Evolutionary conservation across 2,113 vertebrate genomes (phyloP).

Genomic region (Pseudorhombus dupliciocellatus): DNA sequence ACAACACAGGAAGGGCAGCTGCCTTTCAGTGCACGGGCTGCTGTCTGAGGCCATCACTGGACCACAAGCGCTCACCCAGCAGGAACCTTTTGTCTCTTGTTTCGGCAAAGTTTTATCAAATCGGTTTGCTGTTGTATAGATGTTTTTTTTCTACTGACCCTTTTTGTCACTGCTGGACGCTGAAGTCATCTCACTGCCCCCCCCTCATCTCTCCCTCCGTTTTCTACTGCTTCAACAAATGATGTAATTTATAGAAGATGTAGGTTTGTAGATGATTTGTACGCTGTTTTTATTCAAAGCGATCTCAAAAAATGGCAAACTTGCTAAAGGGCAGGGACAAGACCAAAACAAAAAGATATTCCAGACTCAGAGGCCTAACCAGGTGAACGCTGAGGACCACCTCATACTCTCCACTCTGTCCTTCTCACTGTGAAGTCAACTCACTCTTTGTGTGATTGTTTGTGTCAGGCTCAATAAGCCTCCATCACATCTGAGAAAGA

Average conservation of each 20-base stretch:
- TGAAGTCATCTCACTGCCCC: conserved; percentile 8
- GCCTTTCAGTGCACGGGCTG: conserved; percentile 11
- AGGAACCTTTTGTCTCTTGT: conserved; percentile 32
- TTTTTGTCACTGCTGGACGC: conserved; percentile 64
- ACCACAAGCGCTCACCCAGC: conserved; percentile 38
- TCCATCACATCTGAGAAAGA: background rate
- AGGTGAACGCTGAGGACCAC: background rate
- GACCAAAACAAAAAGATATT: conserved; percentile 29
- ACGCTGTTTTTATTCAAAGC: conserved; percentile 74
- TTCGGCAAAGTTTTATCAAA: conserved; percentile 46
- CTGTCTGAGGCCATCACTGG: conserved; percentile 32
- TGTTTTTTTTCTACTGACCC: conserved; percentile 62
- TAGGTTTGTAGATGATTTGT: conserved; percentile 73
- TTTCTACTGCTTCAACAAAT: conserved; percentile 67
- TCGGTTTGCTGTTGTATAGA: conserved; percentile 57
- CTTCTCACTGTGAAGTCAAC: background rate
- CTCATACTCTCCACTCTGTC: conserved; percentile 5
- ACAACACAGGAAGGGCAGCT: conserved; percentile 2
- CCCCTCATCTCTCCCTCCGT: conserved; percentile 43
- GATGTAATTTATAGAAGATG: conserved; percentile 68
- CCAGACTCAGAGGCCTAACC: conserved; percentile 15
- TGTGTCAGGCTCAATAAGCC: background rate
- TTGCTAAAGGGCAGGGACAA: conserved; percentile 37
- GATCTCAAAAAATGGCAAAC: conserved; percentile 27
- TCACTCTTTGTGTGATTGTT: conserved; percentile 1